Evolutionary conservation across 1,140 invertebrate genomes (phyloP).

Genomic region (Cecropterus lyciades): DNA sequence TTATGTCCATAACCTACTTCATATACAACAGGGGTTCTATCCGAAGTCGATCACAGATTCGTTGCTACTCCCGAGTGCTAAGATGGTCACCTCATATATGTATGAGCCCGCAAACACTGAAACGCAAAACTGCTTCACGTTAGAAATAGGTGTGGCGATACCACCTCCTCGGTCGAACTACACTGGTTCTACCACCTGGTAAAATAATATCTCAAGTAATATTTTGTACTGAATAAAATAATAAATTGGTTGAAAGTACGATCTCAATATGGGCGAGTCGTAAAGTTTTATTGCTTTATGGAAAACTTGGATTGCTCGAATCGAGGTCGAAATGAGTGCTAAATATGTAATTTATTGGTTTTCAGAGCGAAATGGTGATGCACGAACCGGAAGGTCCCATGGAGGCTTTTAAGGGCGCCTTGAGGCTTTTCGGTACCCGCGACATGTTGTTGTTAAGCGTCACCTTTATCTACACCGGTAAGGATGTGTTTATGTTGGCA

Average conservation of each 20-base stretch:
- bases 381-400: slow-evolving; percentile 85
- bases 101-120: no score
- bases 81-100: no score
- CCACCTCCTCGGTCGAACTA: no score
- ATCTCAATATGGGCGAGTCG: slow-evolving; percentile 8
- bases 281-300: slow-evolving; percentile 12
- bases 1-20: no score
- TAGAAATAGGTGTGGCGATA: no score
- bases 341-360: slow-evolving; percentile 33
- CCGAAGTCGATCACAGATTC: no score
- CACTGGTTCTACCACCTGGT: no score
- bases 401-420: slow-evolving; percentile 90
- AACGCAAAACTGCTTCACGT: no score
- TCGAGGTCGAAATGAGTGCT: not conserved
- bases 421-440: slow-evolving; percentile 90
- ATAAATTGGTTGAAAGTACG: not conserved
- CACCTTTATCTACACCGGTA: slow-evolving; percentile 96
- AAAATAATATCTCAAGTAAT: no score
- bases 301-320: not conserved
- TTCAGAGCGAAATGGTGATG: slow-evolving; percentile 79
- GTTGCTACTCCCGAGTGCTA: no score
- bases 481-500: slow-evolving; percentile 16
- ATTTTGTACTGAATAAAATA: not conserved
- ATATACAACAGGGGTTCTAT: no score
- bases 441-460: slow-evolving; percentile 94